Evolutionary conservation across 2,113 vertebrate species (phyloP).

Genomic region (Silurus asotus): DNA sequence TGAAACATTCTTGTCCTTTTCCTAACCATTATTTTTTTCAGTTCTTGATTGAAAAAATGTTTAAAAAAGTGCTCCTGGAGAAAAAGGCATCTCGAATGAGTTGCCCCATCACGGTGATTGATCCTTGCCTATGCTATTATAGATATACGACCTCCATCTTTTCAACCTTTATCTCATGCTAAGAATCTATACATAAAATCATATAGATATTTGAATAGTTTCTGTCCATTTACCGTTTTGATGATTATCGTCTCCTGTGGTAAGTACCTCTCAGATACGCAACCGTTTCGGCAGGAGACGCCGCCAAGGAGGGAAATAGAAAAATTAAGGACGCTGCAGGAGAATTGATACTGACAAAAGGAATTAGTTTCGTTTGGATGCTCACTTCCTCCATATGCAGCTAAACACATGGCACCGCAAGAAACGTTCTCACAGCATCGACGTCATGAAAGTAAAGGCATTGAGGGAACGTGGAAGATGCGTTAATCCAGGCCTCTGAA

Average conservation of each 20-base stretch:
- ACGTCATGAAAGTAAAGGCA: constrained; percentile 55
- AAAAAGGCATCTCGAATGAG: constrained; percentile 68
- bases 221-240: constrained; percentile 61
- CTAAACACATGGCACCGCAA: constrained; percentile 54
- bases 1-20: constrained; percentile 61
- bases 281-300: constrained; percentile 70
- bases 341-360: constrained; percentile 24
- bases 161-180: constrained; percentile 62
- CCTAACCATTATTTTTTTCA: constrained; percentile 47
- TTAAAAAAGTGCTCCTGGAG: constrained; percentile 73
- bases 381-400: constrained; percentile 42
- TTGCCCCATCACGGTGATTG: constrained; percentile 72
- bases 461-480: constrained; percentile 32
- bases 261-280: constrained; percentile 72
- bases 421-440: constrained; percentile 41
- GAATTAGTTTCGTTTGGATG: constrained; percentile 37
- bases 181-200: constrained; percentile 71
- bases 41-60: constrained; percentile 61
- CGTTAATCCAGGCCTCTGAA: neutral
- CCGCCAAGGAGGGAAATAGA: constrained; percentile 55
- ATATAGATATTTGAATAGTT: constrained; percentile 71
- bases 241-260: constrained; percentile 79
- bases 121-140: constrained; percentile 72
- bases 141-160: constrained; percentile 68
- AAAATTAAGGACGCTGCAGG: constrained; percentile 52